Base-by-base conservation (phyloP, 1,140 invertebrate genomes). In the Drepana arcuata region DNA sequence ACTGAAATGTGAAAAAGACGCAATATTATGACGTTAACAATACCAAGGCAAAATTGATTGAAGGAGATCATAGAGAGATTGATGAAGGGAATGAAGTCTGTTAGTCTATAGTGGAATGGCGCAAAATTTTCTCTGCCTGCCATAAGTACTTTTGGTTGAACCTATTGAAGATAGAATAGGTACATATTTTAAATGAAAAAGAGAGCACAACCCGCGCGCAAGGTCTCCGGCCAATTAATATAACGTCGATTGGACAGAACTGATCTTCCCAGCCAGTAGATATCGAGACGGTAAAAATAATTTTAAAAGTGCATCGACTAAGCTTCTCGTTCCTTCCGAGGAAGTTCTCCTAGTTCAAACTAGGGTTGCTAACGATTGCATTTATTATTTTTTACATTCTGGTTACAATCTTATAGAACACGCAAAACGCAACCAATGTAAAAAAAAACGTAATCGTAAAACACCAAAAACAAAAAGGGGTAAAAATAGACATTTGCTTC, bases 401-500 rank as follows among this genome's bases (percentile, higher is more conserved):
- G 24, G 10, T n/a, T n/a, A n/a, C n/a, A n/a, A n/a, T n/a, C n/a
- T n/a, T n/a, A 26, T 26, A 10, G 2, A 7, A 10, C 24, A 26
- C 24, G 24, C 10, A 10, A 10, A 6, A 10, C 6, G 9, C 4
- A 3, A n/a, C n/a, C 51, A 62, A 51, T 36, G 41, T 33, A 48
- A 63, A 58, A 72, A 72, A 68, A 72, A 55, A 67, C 54, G n/a
- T n/a, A n/a, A n/a, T n/a, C n/a, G n/a, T n/a, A n/a, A 65, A 54
- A 59, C 61, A 63, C 56, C 47, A 59, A 53, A 64, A 70, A 68
- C 68, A 67, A 69, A 68, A 68, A 63, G 51, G 48, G 52, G 69
- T 68, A 67, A 62, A 66, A 65, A 60, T 52, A 62, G 57, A 62
- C 69, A 59, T 79, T 75, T 75, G 71, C 75, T 75, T 75, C 45